Conservation (phyloP, 2,888 invertebrate species). For the Electrophaes corylata region DNA sequence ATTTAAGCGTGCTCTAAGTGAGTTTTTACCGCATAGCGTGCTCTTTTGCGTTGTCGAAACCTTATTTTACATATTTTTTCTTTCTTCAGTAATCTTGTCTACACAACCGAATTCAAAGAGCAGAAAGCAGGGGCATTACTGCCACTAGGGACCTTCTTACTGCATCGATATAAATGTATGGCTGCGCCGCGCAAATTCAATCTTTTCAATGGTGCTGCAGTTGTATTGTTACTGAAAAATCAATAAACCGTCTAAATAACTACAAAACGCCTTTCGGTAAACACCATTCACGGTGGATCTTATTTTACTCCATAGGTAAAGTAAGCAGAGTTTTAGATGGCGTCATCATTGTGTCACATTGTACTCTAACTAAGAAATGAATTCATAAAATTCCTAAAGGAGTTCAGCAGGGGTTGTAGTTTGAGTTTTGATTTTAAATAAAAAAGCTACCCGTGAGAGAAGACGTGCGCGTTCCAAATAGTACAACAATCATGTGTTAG, state of each 20-base stretch:
- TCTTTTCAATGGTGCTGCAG: constrained; percentile 16
- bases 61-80: neutral
- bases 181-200: constrained; percentile 24
- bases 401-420: no score
- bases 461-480: no score
- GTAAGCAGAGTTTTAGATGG: neutral
- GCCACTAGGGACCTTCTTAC: constrained; percentile 25
- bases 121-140: constrained; percentile 21
- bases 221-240: constrained; percentile 14
- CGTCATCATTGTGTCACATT: neutral
- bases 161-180: constrained; percentile 17
- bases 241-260: neutral
- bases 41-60: constrained; percentile 5
- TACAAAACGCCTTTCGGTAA: neutral
- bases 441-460: no score
- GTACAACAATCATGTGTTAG: no score
- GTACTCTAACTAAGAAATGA: no score
- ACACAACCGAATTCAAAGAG: constrained; percentile 14
- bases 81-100: neutral
- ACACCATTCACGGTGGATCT: neutral
- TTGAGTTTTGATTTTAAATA: no score
- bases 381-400: no score
- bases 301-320: neutral
- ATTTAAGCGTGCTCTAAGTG: neutral
- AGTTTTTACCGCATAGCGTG: neutral